A percentile compares a stretch with the other conserved stretches of the same genome.
Conservation (phyloP, 2,888 invertebrate genomes). For the Muschampia plurimacula region DNA sequence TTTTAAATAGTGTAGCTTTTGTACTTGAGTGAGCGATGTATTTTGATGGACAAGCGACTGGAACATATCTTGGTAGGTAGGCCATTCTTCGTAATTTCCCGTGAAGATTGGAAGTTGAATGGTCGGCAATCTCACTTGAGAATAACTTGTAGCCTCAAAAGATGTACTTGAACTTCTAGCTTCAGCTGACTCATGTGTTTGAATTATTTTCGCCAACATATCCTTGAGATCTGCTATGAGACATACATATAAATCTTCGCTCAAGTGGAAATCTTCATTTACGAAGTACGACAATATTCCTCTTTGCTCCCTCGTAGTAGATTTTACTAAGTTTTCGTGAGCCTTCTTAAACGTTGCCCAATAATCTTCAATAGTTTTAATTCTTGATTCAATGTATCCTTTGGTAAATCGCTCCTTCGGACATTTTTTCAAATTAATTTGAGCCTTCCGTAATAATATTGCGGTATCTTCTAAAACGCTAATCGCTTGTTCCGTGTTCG, state of each 20-base stretch:
- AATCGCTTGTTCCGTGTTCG: constrained; percentile 2
- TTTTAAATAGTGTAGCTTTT: constrained; percentile 46
- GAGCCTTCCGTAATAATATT: neutral
- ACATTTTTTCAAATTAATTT: too few species aligned
- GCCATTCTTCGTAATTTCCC: constrained; percentile 1
- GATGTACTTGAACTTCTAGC: neutral
- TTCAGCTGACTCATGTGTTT: neutral
- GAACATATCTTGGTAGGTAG: constrained; percentile 3
- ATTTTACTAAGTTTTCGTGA: too few species aligned
- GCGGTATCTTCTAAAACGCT: constrained; percentile 6
- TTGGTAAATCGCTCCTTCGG: too few species aligned
- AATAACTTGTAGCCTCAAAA: neutral
- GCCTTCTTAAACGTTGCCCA: too few species aligned
- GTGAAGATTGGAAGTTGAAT: constrained; percentile 9
- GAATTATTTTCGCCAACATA: neutral
- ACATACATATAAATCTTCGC: constrained; percentile 32
- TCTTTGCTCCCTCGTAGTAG: too few species aligned
- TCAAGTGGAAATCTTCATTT: too few species aligned
- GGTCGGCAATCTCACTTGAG: neutral
- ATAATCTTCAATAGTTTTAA: too few species aligned
- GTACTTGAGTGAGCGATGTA: constrained; percentile 32
- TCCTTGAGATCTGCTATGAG: constrained; percentile 18
- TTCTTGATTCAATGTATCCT: too few species aligned
- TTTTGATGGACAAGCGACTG: neutral
- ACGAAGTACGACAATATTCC: too few species aligned